These are phyloP conservation scores for Neodiprion fabricii DNA, from an alignment of 1,140 invertebrate genomes.

Conservation along the genomic window DNA sequence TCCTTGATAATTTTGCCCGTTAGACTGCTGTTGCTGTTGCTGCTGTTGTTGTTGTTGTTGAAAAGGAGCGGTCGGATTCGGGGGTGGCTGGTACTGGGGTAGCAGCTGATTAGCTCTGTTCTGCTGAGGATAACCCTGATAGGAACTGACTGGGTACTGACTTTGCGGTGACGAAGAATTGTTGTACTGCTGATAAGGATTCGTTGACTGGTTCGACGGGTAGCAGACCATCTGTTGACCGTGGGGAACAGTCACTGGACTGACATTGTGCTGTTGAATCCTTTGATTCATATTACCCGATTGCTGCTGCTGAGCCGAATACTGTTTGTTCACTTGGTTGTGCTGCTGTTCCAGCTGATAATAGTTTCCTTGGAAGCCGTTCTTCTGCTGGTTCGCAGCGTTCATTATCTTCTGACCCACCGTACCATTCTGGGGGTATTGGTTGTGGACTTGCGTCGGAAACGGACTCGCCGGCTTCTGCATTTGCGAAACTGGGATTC, in stretches of 20 bases:
- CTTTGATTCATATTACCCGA: conserved; percentile 44
- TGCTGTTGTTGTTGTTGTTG: conserved; percentile 32
- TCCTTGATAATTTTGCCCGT: conserved; percentile 51
- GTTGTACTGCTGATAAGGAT: conserved; percentile 41
- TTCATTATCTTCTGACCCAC: conserved; percentile 29
- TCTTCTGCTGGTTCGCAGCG: conserved; percentile 36
- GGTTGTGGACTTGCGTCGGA: conserved; percentile 46
- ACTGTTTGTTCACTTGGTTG: conserved; percentile 57
- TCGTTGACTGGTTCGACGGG: conserved; percentile 46
- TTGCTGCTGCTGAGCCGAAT: conserved; percentile 32
- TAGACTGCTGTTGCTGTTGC: conserved; percentile 41
- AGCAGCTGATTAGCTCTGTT: conserved; percentile 50
- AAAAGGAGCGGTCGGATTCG: conserved; percentile 42
- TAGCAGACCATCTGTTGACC: conserved; percentile 45
- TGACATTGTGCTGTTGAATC: conserved; percentile 44
- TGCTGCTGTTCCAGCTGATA: conserved; percentile 57
- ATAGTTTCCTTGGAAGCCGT: conserved; percentile 34
- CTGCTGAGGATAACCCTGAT: conserved; percentile 47
- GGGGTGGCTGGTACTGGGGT: conserved; percentile 55
- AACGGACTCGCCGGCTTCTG: conserved; percentile 56
- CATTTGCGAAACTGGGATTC: conserved; percentile 41
- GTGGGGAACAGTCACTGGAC: conserved; percentile 55
- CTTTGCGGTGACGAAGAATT: conserved; percentile 29
- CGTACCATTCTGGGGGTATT: conserved; percentile 45
- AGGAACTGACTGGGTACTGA: conserved; percentile 47